Evolutionary conservation across 1,140 invertebrate species (phyloP), one percentile per base, ranked within the genome.

Genomic region (Megathymus violae): DNA sequence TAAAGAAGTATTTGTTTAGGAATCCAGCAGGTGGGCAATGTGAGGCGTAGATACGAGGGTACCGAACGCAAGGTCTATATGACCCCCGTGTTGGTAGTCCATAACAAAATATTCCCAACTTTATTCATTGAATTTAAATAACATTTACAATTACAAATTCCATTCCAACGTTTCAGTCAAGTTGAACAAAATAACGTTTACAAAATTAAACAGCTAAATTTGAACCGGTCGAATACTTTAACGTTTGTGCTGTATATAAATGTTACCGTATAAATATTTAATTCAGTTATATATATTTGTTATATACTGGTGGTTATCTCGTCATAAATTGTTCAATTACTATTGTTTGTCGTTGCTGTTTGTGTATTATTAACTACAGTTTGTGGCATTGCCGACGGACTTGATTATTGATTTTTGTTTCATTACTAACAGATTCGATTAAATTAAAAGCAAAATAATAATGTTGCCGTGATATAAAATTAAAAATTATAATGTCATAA

Each of bases 1-100:
- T n/a, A n/a, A n/a, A n/a, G n/a, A n/a, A 36, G 34, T 44, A 22
- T 56, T 56, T 56, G 40, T 56, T 56, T 56, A 56, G 52, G 52
- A 56, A 56, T 38, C 40, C n/a, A 19, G 48, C 52, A 56, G 52
- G 52, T 56, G 52, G 40, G 52, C 22, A 56, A 54, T 56, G 40
- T 56, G 25, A 56, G 11, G 14, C 22, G 19, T 56, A 56, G 44
- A 44, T 43, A 51, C 19, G 11, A 31, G 52, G 40, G 52, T 41
- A 16, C n/a, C 10, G 4, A 17, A 41, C 46, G n/a, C 19, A 19
- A 38, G 31, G 16, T 19, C 48, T 51, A 36, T 51, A 51, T 38
- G 31, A 48, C 31, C 6, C 14, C 31, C 10, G 34, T 36, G 34
- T 36, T 36, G 34, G 4, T 36, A 11, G 34, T 36, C 11, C n/a